Evolutionary conservation across 2,888 invertebrate genomes (phyloP), one percentile per base, ranked within the genome.

Genomic region (Zygaena filipendulae): DNA sequence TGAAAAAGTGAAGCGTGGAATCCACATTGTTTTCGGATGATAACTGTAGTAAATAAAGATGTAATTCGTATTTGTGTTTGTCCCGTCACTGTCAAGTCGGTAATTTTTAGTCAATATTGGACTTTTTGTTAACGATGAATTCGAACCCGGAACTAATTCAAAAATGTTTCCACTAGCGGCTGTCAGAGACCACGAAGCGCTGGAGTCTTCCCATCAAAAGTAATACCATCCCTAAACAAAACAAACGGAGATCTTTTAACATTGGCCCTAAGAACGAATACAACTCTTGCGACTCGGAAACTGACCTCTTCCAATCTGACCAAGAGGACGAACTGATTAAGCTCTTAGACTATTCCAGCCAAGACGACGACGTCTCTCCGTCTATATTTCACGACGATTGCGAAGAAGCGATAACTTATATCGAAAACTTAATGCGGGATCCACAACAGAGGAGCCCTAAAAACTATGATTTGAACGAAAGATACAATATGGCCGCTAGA

Each of bases 291-390:
- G 87, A 87, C 61, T 88, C 87, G 14, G 88, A 88, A 61, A 87
- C 87, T 24, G 89, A 90, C 58, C 83, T 88, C 80, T 87, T 87
- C 79, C 85, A 87, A 58, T 90, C 90, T 11, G 89, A 90, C 59
- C 88, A 89, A 67, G 90, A 90, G 55, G 90, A 90, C 43, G 90
- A 90, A 67, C 79, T 90, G 25, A 75, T 90, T 49, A 86, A 87
- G 47, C 85, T 90, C 48, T 77, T 89, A 45, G 88, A 88, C 69
- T 86, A 84, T 59, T 85, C 85, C 45, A 83, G 84, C 42, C 85
- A 86, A 52, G 84, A 84, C 39, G 82, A 85, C 40, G 84, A 84
- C 39, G 60, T 79, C 9, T 77, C 77, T 3, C 71, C 77, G 1
- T 63, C 69, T 18, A 60, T 77, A 40, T 77, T 75, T 41, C 63